Evolutionary conservation across 2,888 invertebrate genomes (phyloP), one percentile per base, ranked within the genome.

Genomic region (Apodemia zela): DNA sequence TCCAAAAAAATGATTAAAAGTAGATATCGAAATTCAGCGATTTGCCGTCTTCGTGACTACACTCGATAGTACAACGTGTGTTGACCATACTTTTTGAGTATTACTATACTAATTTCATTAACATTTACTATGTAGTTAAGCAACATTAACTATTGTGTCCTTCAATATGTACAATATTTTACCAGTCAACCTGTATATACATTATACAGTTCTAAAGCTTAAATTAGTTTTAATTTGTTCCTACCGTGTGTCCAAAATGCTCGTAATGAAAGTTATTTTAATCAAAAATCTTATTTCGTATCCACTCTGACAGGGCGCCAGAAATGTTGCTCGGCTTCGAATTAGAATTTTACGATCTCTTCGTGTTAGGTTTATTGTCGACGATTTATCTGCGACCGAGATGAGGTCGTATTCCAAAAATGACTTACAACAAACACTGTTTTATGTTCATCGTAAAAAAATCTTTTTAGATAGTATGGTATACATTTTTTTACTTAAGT

Each of bases 331-430:
- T 78, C 63, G 67, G 82, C 81, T 84, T 85, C 81, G 81, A 89
- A 89, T 89, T 87, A 87, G 87, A 88, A 81, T 90, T 89, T 89
- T 87, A 89, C 84, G 81, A 79, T 82, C 87, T 88, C 87, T 90
- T 89, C 89, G 88, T 89, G 89, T 89, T 88, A 84, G 89, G 89
- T 89, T 89, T 89, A 89, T 80, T 83, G 87, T 85, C 83, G 82
- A 84, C 76, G 80, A 84, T 85, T 85, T 85, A 88, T 88, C 85
- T 83, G 79, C 82, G 81, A 83, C 85, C 87, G 82, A 86, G 87
- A 87, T 87, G 89, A 86, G 87, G 78, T 84, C 85, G 87, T 85
- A 86, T 87, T 85, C 89, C 85, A 84, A 85, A 89, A 87, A 87
- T 84, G 84, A 86, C 85, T 86, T 83, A 85, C 83, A 85, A 78